phyloP scores from a whole-genome alignment of 2,797 vertebrate species.

The Chelon labrosus region DNA sequence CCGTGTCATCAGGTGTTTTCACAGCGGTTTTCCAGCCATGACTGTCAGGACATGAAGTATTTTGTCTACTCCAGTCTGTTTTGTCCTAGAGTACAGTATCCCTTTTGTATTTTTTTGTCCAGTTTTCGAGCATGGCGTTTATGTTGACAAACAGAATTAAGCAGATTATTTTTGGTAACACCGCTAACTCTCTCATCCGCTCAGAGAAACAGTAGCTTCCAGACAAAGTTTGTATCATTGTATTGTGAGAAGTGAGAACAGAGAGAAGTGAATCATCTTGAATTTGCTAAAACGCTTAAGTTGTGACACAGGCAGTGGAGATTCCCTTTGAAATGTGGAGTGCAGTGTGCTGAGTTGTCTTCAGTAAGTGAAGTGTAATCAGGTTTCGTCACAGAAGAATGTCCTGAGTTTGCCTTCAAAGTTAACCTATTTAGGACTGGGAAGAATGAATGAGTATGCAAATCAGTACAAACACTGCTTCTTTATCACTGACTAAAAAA shows the following conservation, averaged over 20 bases:
- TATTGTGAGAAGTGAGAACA: constrained; percentile 60
- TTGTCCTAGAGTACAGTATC: no score
- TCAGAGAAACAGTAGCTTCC: constrained; percentile 8
- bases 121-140: no score
- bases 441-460: constrained; percentile 56
- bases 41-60: no score
- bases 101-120: no score
- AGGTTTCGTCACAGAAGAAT: constrained; percentile 53
- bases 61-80: no score
- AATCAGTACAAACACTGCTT: constrained; percentile 39
- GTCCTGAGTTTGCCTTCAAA: constrained; percentile 53
- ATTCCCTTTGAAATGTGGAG: constrained; percentile 60
- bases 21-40: no score
- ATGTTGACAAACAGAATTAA: neutral
- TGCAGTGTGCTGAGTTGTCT: constrained; percentile 45
- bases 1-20: no score
- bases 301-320: constrained; percentile 55
- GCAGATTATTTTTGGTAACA: constrained; percentile 18
- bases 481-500: constrained; percentile 37
- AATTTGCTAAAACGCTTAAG: constrained; percentile 51
- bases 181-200: constrained; percentile 22
- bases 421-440: constrained; percentile 50
- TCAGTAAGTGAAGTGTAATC: constrained; percentile 59
- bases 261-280: constrained; percentile 59
- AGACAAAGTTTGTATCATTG: constrained; percentile 41